These are phyloP conservation scores for Alloscopus bannaensis DNA, from an alignment of 2,888 invertebrate genomes.

Conservation along the genomic window DNA sequence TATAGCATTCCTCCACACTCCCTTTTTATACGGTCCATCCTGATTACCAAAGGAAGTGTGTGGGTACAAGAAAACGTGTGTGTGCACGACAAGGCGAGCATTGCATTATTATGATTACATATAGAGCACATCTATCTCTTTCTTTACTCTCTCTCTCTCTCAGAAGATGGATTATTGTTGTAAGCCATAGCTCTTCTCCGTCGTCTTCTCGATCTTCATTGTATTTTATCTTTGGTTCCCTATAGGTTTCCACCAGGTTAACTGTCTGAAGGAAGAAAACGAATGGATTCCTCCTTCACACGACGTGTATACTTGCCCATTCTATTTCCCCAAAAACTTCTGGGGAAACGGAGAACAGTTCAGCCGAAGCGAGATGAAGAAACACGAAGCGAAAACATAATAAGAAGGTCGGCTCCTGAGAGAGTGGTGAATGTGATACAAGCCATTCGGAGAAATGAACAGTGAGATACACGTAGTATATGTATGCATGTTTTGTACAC, in stretches of 20 bases:
- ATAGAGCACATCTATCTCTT: constrained; percentile 46
- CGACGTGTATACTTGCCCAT: not conserved
- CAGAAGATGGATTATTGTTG: constrained; percentile 58
- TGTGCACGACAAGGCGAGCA: no score
- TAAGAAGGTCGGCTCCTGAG: no score
- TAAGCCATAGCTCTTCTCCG: constrained; percentile 62
- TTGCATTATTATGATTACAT: constrained; percentile 51
- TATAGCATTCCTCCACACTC: no score
- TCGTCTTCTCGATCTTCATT: constrained; percentile 58
- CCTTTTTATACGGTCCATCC: no score
- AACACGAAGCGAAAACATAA: no score
- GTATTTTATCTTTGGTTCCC: constrained; percentile 62
- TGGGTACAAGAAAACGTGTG: no score
- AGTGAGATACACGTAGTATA: constrained; percentile 14
- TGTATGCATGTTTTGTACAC: constrained; percentile 26
- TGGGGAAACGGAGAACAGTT: constrained; percentile 10
- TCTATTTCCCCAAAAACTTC: no score
- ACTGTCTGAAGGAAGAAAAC: constrained; percentile 56
- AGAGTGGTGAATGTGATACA: no score
- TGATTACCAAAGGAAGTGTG: no score
- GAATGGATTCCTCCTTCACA: constrained; percentile 41
- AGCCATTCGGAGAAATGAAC: constrained; percentile 37
- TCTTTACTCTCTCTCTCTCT: constrained; percentile 27
- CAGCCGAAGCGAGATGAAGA: no score
- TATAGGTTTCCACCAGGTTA: constrained; percentile 60